phyloP scores from a whole-genome alignment of 2,797 vertebrate species.

The Phyllotis vaccarum region DNA sequence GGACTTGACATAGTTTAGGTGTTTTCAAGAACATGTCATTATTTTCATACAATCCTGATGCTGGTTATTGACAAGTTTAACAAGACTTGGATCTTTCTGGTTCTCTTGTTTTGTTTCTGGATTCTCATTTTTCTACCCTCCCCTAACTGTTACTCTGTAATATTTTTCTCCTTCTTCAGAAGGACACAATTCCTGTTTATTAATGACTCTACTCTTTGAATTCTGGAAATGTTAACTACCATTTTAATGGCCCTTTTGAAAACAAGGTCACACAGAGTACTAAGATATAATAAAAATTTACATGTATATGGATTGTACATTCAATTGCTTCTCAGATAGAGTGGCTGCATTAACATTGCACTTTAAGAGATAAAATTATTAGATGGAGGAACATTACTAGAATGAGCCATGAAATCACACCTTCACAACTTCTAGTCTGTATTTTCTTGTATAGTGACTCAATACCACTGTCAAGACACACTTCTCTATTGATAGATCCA shows the following conservation, averaged over 20 bases:
- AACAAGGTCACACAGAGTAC: neutral
- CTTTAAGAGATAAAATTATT: neutral
- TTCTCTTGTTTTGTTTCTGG: neutral
- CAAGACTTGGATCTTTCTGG: neutral
- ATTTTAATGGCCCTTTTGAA: neutral
- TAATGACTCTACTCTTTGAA: neutral
- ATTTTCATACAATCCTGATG: neutral
- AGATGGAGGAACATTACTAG: too few species aligned
- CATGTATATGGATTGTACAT: too few species aligned
- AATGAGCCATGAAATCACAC: neutral
- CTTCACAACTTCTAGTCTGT: neutral
- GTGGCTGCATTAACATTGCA: neutral
- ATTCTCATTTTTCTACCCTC: neutral
- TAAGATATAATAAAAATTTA: neutral
- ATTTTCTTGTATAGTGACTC: neutral
- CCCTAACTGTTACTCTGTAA: neutral
- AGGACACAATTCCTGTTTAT: neutral
- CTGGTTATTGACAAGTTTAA: neutral
- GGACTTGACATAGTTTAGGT: neutral
- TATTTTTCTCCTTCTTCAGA: neutral
- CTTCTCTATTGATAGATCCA: too few species aligned
- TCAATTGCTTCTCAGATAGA: neutral
- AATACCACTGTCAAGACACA: neutral
- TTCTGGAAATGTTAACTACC: neutral
- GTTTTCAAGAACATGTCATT: neutral